Conservation (phyloP, 2,113 vertebrate genomes). For the Pithys albifrons region DNA sequence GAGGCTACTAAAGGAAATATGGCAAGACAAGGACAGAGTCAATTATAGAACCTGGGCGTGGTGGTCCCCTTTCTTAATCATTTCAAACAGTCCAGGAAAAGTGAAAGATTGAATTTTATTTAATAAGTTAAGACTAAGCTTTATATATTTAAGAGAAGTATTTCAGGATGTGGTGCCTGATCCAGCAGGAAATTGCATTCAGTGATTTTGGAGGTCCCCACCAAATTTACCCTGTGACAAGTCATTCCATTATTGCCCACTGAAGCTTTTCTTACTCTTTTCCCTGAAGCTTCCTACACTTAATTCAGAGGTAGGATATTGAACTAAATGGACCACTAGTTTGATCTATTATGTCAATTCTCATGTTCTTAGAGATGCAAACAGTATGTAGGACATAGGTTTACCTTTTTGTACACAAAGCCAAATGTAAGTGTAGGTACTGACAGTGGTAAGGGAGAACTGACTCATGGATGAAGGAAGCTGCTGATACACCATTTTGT, state of each 20-base stretch:
- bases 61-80: background rate
- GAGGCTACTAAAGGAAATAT: background rate
- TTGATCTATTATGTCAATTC: conserved; percentile 35
- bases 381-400: background rate
- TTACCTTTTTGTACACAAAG: background rate
- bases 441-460: background rate
- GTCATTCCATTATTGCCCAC: background rate
- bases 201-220: background rate
- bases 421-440: background rate
- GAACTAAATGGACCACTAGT: conserved; percentile 31
- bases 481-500: background rate
- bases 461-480: background rate
- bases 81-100: background rate
- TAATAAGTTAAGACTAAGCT: background rate
- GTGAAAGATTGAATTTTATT: background rate
- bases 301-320: conserved; percentile 15
- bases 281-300: background rate
- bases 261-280: conserved; percentile 8
- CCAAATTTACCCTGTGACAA: conserved; percentile 9
- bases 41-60: background rate
- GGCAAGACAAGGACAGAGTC: background rate
- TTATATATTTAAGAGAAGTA: background rate
- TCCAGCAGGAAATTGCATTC: conserved; percentile 16
- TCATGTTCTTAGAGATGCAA: background rate
- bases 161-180: background rate